phyloP scores from a whole-genome alignment of 2,888 invertebrate genomes.

The Zhuqinia jingwanae region DNA sequence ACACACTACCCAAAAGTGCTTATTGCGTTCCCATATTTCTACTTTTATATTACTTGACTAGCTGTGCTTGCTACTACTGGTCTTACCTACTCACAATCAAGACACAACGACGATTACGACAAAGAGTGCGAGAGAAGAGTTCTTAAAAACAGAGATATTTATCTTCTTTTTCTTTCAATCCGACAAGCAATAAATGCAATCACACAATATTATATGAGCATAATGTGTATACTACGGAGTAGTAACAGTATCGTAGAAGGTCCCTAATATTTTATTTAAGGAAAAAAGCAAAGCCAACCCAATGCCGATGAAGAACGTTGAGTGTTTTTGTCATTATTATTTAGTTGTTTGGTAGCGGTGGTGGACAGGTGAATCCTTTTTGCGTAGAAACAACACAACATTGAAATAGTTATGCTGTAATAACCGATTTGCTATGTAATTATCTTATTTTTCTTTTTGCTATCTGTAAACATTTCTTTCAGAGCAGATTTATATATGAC shows the following conservation, averaged over 20 bases:
- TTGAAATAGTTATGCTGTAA: background rate
- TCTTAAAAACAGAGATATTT: slow-evolving; percentile 40
- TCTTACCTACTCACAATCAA: slow-evolving; percentile 5
- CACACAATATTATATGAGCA: too few relatives aligned
- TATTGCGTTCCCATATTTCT: background rate
- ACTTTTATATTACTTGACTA: slow-evolving; percentile 11
- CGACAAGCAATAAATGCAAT: background rate
- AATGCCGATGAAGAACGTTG: background rate
- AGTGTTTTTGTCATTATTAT: too few relatives aligned
- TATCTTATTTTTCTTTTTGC: background rate
- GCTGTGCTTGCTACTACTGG: slow-evolving; percentile 23
- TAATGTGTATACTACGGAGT: too few relatives aligned
- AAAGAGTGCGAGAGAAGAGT: background rate
- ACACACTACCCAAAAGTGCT: background rate
- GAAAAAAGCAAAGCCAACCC: background rate
- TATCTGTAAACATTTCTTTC: background rate
- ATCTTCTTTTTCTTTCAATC: slow-evolving; percentile 42
- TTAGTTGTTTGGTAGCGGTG: background rate
- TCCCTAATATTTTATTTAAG: slow-evolving; percentile 25
- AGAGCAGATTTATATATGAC: slow-evolving; percentile 31
- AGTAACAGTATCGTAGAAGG: too few relatives aligned
- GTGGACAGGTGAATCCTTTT: slow-evolving; percentile 53
- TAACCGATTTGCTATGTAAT: slow-evolving; percentile 39
- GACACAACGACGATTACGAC: background rate
- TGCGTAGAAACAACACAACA: background rate